Percentiles rank a stretch among this genome's conserved stretches.
These are phyloP conservation scores for Penaeus japonicus DNA, from an alignment of 1,140 invertebrate species.

Conservation along the genomic window DNA sequence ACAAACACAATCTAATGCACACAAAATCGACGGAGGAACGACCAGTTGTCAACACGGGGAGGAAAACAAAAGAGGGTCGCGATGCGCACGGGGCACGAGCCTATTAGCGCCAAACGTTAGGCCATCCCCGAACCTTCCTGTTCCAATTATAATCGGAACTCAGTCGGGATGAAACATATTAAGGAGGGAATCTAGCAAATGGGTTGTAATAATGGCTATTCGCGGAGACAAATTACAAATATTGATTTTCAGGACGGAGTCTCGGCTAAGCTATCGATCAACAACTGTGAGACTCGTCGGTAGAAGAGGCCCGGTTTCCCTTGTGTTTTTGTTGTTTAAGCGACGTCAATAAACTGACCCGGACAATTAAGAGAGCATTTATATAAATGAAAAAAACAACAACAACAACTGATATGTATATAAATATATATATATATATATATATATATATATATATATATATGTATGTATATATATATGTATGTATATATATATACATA, in stretches of 20 bases:
- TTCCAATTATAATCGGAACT: constrained; percentile 49
- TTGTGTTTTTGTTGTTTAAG: neutral
- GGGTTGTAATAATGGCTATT: constrained; percentile 53
- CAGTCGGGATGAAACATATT: constrained; percentile 52
- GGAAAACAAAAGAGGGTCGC: neutral
- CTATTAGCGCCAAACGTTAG: neutral
- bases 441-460: too few species aligned
- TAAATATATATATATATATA: too few species aligned
- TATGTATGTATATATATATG: too few species aligned
- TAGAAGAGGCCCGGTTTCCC: neutral
- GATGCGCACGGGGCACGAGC: neutral
- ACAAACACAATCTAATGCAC: neutral
- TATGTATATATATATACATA: too few species aligned
- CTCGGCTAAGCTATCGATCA: constrained; percentile 38
- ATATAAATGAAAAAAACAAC: too few species aligned
- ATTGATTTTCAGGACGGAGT: constrained; percentile 48
- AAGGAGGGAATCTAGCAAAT: constrained; percentile 55
- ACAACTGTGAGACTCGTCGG: neutral
- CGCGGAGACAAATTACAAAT: constrained; percentile 55
- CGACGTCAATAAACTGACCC: too few species aligned
- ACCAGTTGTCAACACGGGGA: neutral
- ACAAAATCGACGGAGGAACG: neutral
- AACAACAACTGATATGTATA: too few species aligned
- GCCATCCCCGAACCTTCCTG: constrained; percentile 21
- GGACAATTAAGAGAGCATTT: too few species aligned